Base-by-base conservation (phyloP, 2,113 vertebrate species). In the Platichthys stellatus region DNA sequence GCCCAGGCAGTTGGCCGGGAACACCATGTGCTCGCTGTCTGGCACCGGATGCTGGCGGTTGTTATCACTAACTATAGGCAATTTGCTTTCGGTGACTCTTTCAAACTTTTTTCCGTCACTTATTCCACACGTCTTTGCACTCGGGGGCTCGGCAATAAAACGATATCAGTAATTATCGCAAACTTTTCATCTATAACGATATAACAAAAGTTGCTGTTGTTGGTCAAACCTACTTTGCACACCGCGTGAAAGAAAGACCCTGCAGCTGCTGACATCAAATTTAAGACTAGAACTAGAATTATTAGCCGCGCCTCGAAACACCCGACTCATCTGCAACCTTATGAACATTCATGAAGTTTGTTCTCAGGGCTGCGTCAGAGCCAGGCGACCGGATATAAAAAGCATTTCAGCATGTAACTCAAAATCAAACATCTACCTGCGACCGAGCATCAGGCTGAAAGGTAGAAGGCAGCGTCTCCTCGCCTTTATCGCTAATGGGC, bases 401-500 rank as follows among this genome's bases (percentile, higher is more conserved):
- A 89, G 79, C 83, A 73, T 82, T 80, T 74, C 54, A 53, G 60
- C 74, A 70, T 20, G 40, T 74, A 28, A 5, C 26, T 28, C 43
- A 86, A 89, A 90, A 85, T 82, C 81, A 90, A 90, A 90, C 80
- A 63, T 89, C 70, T 59, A 87, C 81, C 86, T 86, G 83, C 63
- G 51, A 89, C 24, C 71, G 73, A 91, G 87, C 88, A 88, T 85
- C 77, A 78, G 84, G 77, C 81, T 78, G 85, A 90, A 86, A 88
- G 84, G 82, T 86, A 87, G 85, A 76, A 88, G 86, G 74, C 71
- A 91, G 80, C 81, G 88, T 71, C 74, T 54, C 76, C 83, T 7
- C 76, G 88, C 83, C 92, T 93, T 92, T 89, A 92, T 87, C 90
- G 65, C 88, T 94, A 94, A 94, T 93, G 91, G 90, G 87, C 84